These are phyloP conservation scores for Nomada fucata DNA, from an alignment of 2,888 invertebrate genomes.

Conservation along the genomic window DNA sequence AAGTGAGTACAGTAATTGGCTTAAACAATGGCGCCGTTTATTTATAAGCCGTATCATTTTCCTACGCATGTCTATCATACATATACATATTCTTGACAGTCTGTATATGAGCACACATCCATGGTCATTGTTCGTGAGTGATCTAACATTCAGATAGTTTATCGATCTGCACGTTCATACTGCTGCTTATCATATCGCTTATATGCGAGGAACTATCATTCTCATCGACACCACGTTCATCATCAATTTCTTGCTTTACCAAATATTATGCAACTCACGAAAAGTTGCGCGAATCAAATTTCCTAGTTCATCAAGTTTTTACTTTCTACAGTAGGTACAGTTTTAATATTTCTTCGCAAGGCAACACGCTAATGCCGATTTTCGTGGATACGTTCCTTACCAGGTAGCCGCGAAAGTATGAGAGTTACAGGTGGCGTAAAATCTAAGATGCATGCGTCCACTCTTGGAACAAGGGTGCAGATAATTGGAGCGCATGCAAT, in stretches of 20 bases:
- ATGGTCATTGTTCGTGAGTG: conserved; percentile 28
- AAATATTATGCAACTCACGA: neutral
- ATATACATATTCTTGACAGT: conserved; percentile 11
- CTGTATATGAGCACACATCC: conserved; percentile 49
- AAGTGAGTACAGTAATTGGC: conserved; percentile 46
- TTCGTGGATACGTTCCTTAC: neutral
- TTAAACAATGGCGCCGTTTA: conserved; percentile 52
- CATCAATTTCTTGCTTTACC: neutral
- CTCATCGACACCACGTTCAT: conserved; percentile 17
- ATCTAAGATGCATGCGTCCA: conserved; percentile 58
- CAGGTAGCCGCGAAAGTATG: conserved; percentile 14
- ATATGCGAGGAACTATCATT: conserved; percentile 16
- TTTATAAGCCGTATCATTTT: conserved; percentile 43
- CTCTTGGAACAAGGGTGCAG: conserved; percentile 66
- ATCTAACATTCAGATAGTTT: conserved; percentile 49
- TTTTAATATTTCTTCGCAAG: neutral
- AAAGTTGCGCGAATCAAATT: too few relatives aligned
- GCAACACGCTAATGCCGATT: conserved; percentile 25
- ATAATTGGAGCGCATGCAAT: conserved; percentile 69
- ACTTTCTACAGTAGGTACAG: too few relatives aligned
- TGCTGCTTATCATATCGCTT: conserved; percentile 21
- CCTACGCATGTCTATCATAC: conserved; percentile 39
- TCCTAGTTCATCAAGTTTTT: too few relatives aligned
- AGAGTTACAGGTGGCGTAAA: conserved; percentile 65
- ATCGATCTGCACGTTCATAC: conserved; percentile 47